Evolutionary conservation across 2,113 vertebrate genomes (phyloP), one percentile per base, ranked within the genome.

Genomic region (Perccottus glenii): DNA sequence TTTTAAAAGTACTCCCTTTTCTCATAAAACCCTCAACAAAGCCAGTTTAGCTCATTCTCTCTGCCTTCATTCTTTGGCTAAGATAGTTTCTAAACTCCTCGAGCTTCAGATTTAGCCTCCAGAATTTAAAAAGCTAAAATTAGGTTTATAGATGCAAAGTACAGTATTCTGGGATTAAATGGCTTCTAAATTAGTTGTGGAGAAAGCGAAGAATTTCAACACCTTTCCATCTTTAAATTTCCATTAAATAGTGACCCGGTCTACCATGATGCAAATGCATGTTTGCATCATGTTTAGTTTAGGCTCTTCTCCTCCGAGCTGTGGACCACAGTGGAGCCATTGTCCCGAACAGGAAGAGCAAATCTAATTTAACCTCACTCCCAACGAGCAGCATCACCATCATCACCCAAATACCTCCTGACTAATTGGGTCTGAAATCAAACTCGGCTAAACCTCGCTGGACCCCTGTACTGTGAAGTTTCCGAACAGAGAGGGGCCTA

Each of bases 391-490:
- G 49, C 60, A 63, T 52, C 61, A 49, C 15, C 75, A 72, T 11
- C 64, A 52, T 45, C 65, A 63, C 73, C 69, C 69, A 75, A 85
- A 87, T 88, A 79, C 82, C 83, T 80, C 67, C 52, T 73, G 78
- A 68, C 81, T 88, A 88, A 90, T 85, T 85, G 70, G 52, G 76
- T 84, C 81, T 85, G 82, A 88, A 87, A 89, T 85, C 64, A 86
- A 85, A 85, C 76, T 81, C 83, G 51, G 1, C 56, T 73, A 67
- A 32, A 60, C 70, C 78, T 66, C 43, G 5, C 33, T 63, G 67
- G 77, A 80, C 80, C 80, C 70, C 68, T 62, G 65, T 68, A 44
- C 64, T 51, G 73, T 62, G 56, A 63, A 1, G 60, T 36, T 16
- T 70, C 61, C 47, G 50, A 63, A 73, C 69, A 57, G 50, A 72